Evolutionary conservation across 2,797 vertebrate genomes (phyloP), one percentile per base, ranked within the genome.

Genomic region (Anguilla obscura): DNA sequence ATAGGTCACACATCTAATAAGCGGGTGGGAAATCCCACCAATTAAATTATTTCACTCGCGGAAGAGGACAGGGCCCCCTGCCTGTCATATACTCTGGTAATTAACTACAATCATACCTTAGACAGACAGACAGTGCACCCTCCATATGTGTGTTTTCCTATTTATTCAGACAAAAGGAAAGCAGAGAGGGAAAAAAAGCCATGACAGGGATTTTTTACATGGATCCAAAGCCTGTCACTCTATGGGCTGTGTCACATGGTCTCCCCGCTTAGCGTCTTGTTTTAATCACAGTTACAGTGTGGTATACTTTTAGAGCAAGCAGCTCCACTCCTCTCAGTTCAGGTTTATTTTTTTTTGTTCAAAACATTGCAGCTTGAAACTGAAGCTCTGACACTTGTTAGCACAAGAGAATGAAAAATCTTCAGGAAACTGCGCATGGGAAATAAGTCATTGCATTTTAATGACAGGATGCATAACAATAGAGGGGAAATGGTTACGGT

Each of bases 361-460:
- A 80, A n/a, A 48, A 82, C 21, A 9, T 12, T 16, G 2, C 45
- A 6, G 21, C 45, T 27, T 1, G 21, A n/a, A 50, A 24, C 45
- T 24, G 24, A 50, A 50, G 18, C 45, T 3, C 21, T 8, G 40
- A 24, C 45, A 50, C 21, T 50, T 50, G 79, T 82, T 48, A n/a
- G 79, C 79, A n/a, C 79, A 82, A n/a, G 40, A 50, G 21, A 30
- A 86, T 18, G 60, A 71, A 12, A 30, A 82, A 82, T 24, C 45
- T 48, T n/a, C 6, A n/a, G 40, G 27, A 82, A 82, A n/a, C 8
- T 50, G 40, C 79, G 10, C 7, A n/a, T 82, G 79, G 79, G 79
- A 82, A 50, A 50, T 40, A 50, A 50, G 24, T 36, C 33, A 66
- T 66, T 63, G 33, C 56, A 66, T 85, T 85, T 85, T 84, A 82